Base-by-base conservation (phyloP, 2,113 vertebrate genomes). In the Sebastes schlegelii region DNA sequence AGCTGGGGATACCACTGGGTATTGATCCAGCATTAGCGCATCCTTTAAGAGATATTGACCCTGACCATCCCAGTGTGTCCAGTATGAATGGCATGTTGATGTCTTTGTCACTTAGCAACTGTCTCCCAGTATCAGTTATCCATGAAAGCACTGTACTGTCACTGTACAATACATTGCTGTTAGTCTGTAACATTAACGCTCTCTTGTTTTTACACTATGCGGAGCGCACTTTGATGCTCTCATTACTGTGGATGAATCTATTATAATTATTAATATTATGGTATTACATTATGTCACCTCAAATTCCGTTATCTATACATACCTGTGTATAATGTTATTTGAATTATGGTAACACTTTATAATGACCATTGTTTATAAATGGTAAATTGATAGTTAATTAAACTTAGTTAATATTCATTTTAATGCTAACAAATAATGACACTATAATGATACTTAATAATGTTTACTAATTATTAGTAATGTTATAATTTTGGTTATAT, bases 11-110 rank as follows among this genome's bases (percentile, higher is more conserved):
- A 76, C 79, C 69, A 72, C 82, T 9, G 43, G 46, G 62, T 74
- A 91, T 91, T 6, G 92, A 92, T 90, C 77, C 9, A n/a, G 81
- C 80, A 86, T 91, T 90, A 91, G 88, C 45, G 2, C 65, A 54
- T 43, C 64, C 46, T 11, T 81, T 88, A 82, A 79, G 43, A 71
- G 70, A 77, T 90, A 89, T 79, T 89, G 90, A 92, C 80, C 80
- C 68, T 69, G 77, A 72, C 42, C 57, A 60, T 85, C 83, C 85
- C 66, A 34, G 55, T 71, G 76, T 42, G 42, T 51, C 45, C 70
- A 52, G 11, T 52, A 64, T 78, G 85, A 80, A 19, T 42, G 68
- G 34, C 75, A 60, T 74, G 42, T 54, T 80, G 52, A 86, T 84
- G 80, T 79, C 74, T 88, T 48, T 58, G 75, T 87, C 71, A 52